Conservation (phyloP, 2,888 invertebrate genomes). For the Dichetophora obliterata region DNA sequence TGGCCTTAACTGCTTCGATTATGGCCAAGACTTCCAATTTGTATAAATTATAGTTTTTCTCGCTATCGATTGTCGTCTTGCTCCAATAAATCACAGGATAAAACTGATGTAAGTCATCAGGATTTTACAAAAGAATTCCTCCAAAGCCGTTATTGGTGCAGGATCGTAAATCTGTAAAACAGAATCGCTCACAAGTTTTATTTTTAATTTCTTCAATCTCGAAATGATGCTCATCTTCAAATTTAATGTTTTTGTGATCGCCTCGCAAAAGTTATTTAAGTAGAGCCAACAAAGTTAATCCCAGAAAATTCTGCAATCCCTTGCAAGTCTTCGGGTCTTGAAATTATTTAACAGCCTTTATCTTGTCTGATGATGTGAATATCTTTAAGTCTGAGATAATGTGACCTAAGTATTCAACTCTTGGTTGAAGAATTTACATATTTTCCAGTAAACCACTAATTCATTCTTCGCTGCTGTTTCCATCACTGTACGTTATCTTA, state of each 20-base stretch:
- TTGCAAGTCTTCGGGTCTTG: not conserved
- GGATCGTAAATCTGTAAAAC: slow-evolving; percentile 1
- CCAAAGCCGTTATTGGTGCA: not conserved
- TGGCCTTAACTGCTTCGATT: slow-evolving; percentile 47
- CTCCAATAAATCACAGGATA: slow-evolving; percentile 42
- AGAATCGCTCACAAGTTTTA: not conserved
- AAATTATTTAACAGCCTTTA: not conserved
- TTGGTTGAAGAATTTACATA: too few relatives aligned
- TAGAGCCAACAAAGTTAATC: not conserved
- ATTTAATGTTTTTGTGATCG: not conserved
- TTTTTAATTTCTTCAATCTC: slow-evolving; percentile 28
- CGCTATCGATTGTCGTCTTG: not conserved
- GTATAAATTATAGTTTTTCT: slow-evolving; percentile 44
- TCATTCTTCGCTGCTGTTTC: not conserved
- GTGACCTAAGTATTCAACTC: not conserved
- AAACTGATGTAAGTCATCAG: not conserved
- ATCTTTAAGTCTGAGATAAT: not conserved
- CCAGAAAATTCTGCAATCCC: not conserved
- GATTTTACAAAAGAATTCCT: not conserved
- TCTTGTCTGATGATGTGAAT: not conserved
- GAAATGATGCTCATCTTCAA: slow-evolving; percentile 5
- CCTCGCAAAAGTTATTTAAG: not conserved
- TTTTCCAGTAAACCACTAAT: not conserved
- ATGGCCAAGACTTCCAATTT: slow-evolving; percentile 52
- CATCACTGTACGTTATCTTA: not conserved